Percentiles rank a stretch among this genome's conserved stretches.
phyloP scores from a whole-genome alignment of 2,797 vertebrate genomes.

The Sebastes melanostomus region DNA sequence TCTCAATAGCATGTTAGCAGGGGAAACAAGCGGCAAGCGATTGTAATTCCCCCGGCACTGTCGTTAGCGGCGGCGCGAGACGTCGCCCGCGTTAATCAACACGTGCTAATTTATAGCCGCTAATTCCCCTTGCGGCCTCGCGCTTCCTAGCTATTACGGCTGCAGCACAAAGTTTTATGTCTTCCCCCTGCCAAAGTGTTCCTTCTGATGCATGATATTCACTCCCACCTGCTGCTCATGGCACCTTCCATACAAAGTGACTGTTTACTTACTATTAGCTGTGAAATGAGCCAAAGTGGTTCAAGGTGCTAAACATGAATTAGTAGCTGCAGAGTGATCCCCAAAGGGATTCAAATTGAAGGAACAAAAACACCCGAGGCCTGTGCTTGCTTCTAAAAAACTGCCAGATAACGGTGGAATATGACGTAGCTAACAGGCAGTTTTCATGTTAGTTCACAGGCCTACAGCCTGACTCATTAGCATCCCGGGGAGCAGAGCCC shows the following conservation, averaged over 20 bases:
- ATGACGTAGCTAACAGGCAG: slow-evolving; percentile 8
- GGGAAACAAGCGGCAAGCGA: not conserved
- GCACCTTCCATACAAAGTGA: slow-evolving; percentile 18
- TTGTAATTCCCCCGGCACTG: not conserved
- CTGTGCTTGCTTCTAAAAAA: not conserved
- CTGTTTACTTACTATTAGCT: slow-evolving; percentile 34
- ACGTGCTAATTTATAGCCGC: slow-evolving; percentile 36
- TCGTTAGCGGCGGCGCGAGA: not conserved
- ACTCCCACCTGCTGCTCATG: slow-evolving; percentile 22
- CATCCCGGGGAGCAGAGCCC: slow-evolving; percentile 30
- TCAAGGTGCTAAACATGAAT: slow-evolving; percentile 17
- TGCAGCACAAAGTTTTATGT: slow-evolving; percentile 9
- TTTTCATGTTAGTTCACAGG: slow-evolving; percentile 25
- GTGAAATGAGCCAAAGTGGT: slow-evolving; percentile 19
- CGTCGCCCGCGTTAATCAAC: slow-evolving; percentile 24
- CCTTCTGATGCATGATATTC: not conserved
- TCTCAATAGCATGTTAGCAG: not conserved
- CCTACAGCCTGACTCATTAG: slow-evolving; percentile 38
- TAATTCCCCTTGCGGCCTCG: slow-evolving; percentile 1
- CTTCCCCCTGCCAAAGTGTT: not conserved
- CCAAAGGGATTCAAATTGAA: slow-evolving; percentile 16
- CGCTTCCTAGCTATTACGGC: not conserved
- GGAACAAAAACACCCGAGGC: slow-evolving; percentile 7
- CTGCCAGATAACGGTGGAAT: not conserved
- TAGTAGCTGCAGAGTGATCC: not conserved